Evolutionary conservation across 2,888 invertebrate species (phyloP), one percentile per base, ranked within the genome.

Genomic region (Torymus auratus): DNA sequence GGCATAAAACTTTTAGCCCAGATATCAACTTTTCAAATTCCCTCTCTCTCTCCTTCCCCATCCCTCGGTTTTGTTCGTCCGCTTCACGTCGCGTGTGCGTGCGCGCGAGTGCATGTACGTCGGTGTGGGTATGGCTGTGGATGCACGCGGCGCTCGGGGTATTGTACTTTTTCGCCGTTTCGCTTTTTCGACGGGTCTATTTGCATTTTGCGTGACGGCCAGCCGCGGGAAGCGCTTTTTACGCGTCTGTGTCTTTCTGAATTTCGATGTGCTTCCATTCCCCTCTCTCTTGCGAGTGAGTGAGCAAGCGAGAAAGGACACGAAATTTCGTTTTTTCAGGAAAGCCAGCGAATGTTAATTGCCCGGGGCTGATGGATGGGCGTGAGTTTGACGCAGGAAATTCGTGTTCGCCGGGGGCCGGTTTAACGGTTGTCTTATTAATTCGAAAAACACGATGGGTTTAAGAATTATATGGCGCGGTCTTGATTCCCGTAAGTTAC

Each of bases 21-120:
- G 82, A 82, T 82, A 82, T 69, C 81, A 83, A 85, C 83, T 85
- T 85, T 74, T 81, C 70, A 77, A 80, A 83, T 83, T 75, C 82
- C 62, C 70, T 62, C n/a, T 77, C 80, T 74, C 72, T 69, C 53
- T 17, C 41, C 14, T 7, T 28, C 7, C 14, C 14, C 28, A 2
- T 28, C 28, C 28, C 7, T 28, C 28, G 28, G 3, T 28, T 28
- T 28, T 4, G 28, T 28, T 28, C 28, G 28, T 28, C 28, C 7
- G 28, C 28, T 28, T 28, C 28, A 7, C 28, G 7, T 2, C 28
- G 28, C 28, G 28, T 28, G 28, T 28, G 28, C 28, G 28, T 28
- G 28, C 28, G 28, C 28, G 28, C 1, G 28, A 28, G 28, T 28
- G 4, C 4, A 28, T 28, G 28, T 7, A 28, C 28, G 28, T 28